These are phyloP conservation scores for Engraulis encrasicolus DNA, from an alignment of 2,113 vertebrate species.

Conservation along the genomic window DNA sequence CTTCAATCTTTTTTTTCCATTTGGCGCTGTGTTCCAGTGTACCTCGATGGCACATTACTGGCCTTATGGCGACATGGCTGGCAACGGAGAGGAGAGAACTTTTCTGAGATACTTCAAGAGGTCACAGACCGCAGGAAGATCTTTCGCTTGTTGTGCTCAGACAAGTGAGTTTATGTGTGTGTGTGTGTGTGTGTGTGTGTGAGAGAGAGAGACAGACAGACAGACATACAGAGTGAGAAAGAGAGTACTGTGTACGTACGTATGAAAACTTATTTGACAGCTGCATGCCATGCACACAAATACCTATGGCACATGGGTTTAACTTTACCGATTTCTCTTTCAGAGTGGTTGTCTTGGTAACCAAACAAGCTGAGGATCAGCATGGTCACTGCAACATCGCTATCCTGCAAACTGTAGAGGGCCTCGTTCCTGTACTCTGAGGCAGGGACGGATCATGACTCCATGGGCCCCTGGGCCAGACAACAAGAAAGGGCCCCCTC, in stretches of 20 bases:
- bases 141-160: conserved; percentile 78
- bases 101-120: conserved; percentile 75
- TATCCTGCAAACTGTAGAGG: conserved; percentile 77
- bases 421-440: conserved; percentile 64
- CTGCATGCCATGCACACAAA: neutral
- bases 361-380: conserved; percentile 72
- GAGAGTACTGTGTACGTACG: neutral
- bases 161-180: too few species aligned
- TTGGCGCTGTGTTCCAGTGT: conserved; percentile 65
- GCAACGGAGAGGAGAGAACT: conserved; percentile 73
- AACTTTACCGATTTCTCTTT: too few species aligned
- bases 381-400: conserved; percentile 83
- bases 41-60: conserved; percentile 78
- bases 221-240: too few species aligned
- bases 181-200: neutral
- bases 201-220: too few species aligned
- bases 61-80: conserved; percentile 87
- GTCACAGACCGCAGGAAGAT: conserved; percentile 75
- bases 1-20: too few species aligned
- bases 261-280: neutral
- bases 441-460: too few species aligned
- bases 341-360: conserved; percentile 86
- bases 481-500: too few species aligned
- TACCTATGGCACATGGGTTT: too few species aligned
- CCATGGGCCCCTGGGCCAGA: too few species aligned